Evolutionary conservation across 1,140 invertebrate genomes (phyloP), one percentile per base, ranked within the genome.

Genomic region (Drosophila asahinai): DNA sequence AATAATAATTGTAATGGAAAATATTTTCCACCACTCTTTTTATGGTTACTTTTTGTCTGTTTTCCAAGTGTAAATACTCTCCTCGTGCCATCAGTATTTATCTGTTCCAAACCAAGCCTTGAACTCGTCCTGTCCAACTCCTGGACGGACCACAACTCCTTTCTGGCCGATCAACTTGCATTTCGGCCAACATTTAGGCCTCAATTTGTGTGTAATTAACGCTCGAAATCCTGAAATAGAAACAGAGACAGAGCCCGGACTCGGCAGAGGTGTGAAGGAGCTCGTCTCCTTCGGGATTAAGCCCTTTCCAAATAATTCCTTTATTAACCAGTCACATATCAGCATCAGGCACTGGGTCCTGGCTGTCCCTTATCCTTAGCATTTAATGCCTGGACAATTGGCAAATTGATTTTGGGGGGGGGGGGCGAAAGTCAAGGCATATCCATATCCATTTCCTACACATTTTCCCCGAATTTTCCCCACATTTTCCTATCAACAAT

Each of bases 141-240:
- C 38, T 5, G 14, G 7, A 8, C 38, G 5, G 38, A 14, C 14
- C 49, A 11, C 17, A 8, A 30, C 27, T 71, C 33, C 51, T 42
- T 36, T 15, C 22, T 19, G 38, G 11, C 12, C 17, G 38, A 15
- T 52, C 22, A 38, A 54, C 22, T 38, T 30, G 27, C 47, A 61
- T 17, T 74, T 43, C 14, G 19, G 30, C 71, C 47, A 61, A 61
- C 40, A 73, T 61, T 73, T 51, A 36, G 45, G 22, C 70, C 22
- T 51, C 52, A 71, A 73, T 73, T 73, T 73, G 70, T 36, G 55
- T 73, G 54, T 60, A 73, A 73, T 73, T 73, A 73, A 52, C 36
- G 27, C 36, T 49, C 27, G 45, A 42, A 25, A 36, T 8, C 5
- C 19, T 25, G 54, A 15, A 54, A 38, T 17, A 14, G 17, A 54